A percentile compares a stretch with the other conserved stretches of the same genome.
Conservation (phyloP, 2,888 invertebrate genomes). For the Campopleginae sp. region DNA sequence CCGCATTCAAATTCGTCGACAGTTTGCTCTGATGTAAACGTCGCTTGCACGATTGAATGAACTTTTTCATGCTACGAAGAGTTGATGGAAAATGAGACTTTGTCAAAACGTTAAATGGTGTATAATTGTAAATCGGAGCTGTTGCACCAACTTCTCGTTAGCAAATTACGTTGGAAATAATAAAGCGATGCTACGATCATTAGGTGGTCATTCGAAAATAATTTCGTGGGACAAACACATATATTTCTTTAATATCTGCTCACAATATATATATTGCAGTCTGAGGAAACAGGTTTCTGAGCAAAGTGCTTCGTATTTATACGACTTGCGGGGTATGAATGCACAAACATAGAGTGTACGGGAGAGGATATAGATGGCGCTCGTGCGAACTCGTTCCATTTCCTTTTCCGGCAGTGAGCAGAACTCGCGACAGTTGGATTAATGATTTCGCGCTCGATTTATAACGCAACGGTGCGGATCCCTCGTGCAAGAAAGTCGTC, state of each 20-base stretch:
- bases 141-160: background rate
- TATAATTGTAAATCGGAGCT: background rate
- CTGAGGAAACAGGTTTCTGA: background rate
- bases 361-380: conserved; percentile 4
- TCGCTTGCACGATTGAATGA: conserved; percentile 5
- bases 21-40: background rate
- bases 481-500: conserved; percentile 64
- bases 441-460: conserved; percentile 66
- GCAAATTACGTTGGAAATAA: background rate
- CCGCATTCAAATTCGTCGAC: conserved; percentile 17
- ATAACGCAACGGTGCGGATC: conserved; percentile 51
- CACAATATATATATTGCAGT: background rate
- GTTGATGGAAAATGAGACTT: background rate
- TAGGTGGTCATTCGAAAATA: background rate
- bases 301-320: conserved; percentile 3
- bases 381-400: conserved; percentile 38
- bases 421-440: conserved; percentile 55
- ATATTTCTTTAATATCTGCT: background rate
- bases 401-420: conserved; percentile 42
- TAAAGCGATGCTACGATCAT: background rate
- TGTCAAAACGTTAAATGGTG: background rate
- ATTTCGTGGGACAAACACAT: background rate
- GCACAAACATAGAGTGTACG: conserved; percentile 26
- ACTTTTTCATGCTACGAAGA: background rate
- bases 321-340: background rate